Evolutionary conservation across 2,797 vertebrate genomes (phyloP).

Genomic region (Anniella stebbinsi): DNA sequence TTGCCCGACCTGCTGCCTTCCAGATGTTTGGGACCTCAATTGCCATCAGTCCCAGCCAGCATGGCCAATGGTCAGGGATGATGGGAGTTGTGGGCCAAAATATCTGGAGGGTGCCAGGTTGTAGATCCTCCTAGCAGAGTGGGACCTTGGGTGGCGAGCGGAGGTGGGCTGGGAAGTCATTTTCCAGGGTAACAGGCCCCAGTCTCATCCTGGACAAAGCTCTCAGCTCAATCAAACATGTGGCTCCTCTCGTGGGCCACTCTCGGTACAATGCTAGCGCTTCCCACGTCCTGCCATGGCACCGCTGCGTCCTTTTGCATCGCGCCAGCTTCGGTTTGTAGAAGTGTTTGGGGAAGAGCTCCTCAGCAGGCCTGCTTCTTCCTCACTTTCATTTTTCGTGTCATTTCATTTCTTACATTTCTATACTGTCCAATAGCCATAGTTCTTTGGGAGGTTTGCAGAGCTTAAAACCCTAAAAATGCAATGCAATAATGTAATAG

Average conservation of each 20-base stretch:
- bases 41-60: neutral
- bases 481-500: too few relatives aligned
- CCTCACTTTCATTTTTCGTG: too few relatives aligned
- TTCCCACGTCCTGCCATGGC: neutral
- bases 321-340: neutral
- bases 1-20: neutral
- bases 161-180: neutral
- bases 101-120: neutral
- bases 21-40: neutral
- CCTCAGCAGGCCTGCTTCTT: too few relatives aligned
- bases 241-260: too few relatives aligned
- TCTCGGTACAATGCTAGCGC: neutral
- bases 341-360: too few relatives aligned
- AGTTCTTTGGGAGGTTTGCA: too few relatives aligned
- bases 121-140: too few relatives aligned
- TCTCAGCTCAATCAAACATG: neutral
- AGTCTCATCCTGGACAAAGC: neutral
- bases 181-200: neutral
- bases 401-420: too few relatives aligned
- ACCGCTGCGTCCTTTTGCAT: neutral
- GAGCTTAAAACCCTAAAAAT: too few relatives aligned
- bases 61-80: neutral
- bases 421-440: too few relatives aligned
- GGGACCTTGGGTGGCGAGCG: neutral
- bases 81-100: neutral